Percentiles rank a stretch among this genome's conserved stretches.
phyloP scores from a whole-genome alignment of 2,888 invertebrate species.

The Drosophila phalerata region DNA sequence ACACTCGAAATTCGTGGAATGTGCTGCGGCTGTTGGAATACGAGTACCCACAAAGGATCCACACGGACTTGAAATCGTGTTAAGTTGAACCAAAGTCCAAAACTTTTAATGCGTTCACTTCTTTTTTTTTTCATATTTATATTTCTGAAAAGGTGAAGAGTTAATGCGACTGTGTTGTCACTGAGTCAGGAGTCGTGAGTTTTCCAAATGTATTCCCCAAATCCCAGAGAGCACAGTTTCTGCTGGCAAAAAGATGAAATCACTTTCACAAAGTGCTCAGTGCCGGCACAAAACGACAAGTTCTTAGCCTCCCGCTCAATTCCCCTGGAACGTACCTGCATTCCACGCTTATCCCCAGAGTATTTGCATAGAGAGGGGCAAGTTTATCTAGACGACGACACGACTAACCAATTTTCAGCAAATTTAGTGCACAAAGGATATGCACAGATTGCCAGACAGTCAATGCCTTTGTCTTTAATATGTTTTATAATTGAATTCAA shows the following conservation, averaged over 20 bases:
- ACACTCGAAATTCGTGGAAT: conserved; percentile 74
- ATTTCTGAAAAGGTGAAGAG: conserved; percentile 60
- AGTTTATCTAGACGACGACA: conserved; percentile 78
- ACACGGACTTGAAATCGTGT: conserved; percentile 13
- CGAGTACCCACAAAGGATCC: conserved; percentile 56
- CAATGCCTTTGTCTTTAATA: conserved; percentile 57
- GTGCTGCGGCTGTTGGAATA: conserved; percentile 32
- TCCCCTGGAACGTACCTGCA: conserved; percentile 26
- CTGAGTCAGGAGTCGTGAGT: not conserved
- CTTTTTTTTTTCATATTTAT: conserved; percentile 24
- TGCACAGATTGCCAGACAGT: conserved; percentile 63
- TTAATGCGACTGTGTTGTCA: conserved; percentile 54
- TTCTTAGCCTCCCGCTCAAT: conserved; percentile 17
- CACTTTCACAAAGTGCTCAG: conserved; percentile 74
- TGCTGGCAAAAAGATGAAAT: conserved; percentile 54
- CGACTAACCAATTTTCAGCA: conserved; percentile 82
- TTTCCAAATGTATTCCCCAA: conserved; percentile 65
- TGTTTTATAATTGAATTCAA: conserved; percentile 78
- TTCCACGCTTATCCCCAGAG: conserved; percentile 53
- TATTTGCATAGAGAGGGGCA: conserved; percentile 49
- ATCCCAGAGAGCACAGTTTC: conserved; percentile 44
- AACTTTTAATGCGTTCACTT: conserved; percentile 67
- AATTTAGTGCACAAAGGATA: conserved; percentile 76
- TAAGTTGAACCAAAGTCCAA: conserved; percentile 23
- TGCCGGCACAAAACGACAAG: conserved; percentile 43